Evolutionary conservation across 2,888 invertebrate genomes (phyloP).

Genomic region (Cacoxenus indagator): DNA sequence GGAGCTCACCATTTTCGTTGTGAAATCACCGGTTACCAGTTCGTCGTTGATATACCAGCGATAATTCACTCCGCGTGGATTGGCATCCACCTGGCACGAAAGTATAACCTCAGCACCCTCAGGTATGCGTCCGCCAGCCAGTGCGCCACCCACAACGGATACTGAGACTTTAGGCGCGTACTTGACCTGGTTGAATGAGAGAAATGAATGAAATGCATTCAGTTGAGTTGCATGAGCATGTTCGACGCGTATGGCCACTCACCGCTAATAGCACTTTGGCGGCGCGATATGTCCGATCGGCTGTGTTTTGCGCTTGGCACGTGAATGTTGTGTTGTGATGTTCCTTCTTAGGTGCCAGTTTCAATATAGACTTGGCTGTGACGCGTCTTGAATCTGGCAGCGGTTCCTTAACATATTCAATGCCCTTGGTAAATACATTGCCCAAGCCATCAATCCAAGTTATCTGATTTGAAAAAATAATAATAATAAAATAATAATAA

Average conservation of each 20-base stretch:
- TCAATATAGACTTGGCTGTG: slow-evolving; percentile 87
- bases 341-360: slow-evolving; percentile 86
- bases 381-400: slow-evolving; percentile 85
- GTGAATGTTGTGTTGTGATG: slow-evolving; percentile 93
- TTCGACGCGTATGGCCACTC: slow-evolving; percentile 18
- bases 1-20: slow-evolving; percentile 80
- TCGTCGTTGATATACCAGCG: slow-evolving; percentile 91
- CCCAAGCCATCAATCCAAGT: slow-evolving; percentile 94
- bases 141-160: slow-evolving; percentile 75
- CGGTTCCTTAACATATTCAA: slow-evolving; percentile 83
- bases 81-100: slow-evolving; percentile 88
- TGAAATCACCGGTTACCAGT: slow-evolving; percentile 83
- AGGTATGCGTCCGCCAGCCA: slow-evolving; percentile 78
- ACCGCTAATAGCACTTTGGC: slow-evolving; percentile 86
- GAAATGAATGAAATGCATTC: slow-evolving; percentile 17
- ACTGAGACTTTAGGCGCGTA: slow-evolving; percentile 92
- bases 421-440: slow-evolving; percentile 84
- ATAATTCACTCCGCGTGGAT: slow-evolving; percentile 88
- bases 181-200: slow-evolving; percentile 76
- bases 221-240: not conserved
- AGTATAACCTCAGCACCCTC: slow-evolving; percentile 87
- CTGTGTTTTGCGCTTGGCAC: slow-evolving; percentile 93
- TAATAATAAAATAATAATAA: not conserved
- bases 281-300: slow-evolving; percentile 86
- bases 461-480: too few relatives aligned